Base-by-base conservation (phyloP, 2,888 invertebrate genomes). In the Xiphydria camelus region DNA sequence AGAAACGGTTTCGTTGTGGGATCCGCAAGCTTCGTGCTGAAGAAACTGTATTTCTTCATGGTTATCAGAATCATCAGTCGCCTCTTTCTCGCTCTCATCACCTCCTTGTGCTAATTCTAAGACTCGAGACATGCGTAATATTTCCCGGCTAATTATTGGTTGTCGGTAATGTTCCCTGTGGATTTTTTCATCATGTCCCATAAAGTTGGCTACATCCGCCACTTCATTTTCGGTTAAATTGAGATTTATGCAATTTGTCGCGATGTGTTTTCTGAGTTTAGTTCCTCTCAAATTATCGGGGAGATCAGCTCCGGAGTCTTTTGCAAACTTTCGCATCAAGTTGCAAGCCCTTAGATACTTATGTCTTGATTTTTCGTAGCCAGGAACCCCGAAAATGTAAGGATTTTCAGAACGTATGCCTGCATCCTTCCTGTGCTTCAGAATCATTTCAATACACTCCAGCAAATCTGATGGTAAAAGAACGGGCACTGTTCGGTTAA, bases 131-230 rank as follows among this genome's bases (percentile, higher is more conserved):
- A 64, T 56, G 32, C 51, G 36, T 3, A 54, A 41, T 7, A 63
- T 61, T n/a, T 63, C 61, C 19, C 50, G 45, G 19, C 21, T 41
- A 4, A 41, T 14, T 38, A 58, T 37, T 5, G 59, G 58, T 25
- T 56, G 52, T n/a, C 58, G 43, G 25, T 62, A 59, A 32, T 47
- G 38, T 10, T 55, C 43, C 29, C 49, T 52, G 19, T 61, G 59
- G 25, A 61, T 57, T 33, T 55, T 51, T n/a, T 55, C 51, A 7
- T 49, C 40, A 25, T 63, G 58, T n/a, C 61, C 61, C 49, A 63
- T 44, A 37, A 57, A 61, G 18, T 48, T 55, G 5, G 55, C 55
- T 18, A 62, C 25, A 31, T 62, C 52, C 3, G 46, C 41, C 2
- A 62, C 49, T 43, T 59, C 46, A 35, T 42, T 35, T 10, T 57